Evolutionary conservation across 1,140 invertebrate species (phyloP).

Genomic region (Rhysida immarginata): DNA sequence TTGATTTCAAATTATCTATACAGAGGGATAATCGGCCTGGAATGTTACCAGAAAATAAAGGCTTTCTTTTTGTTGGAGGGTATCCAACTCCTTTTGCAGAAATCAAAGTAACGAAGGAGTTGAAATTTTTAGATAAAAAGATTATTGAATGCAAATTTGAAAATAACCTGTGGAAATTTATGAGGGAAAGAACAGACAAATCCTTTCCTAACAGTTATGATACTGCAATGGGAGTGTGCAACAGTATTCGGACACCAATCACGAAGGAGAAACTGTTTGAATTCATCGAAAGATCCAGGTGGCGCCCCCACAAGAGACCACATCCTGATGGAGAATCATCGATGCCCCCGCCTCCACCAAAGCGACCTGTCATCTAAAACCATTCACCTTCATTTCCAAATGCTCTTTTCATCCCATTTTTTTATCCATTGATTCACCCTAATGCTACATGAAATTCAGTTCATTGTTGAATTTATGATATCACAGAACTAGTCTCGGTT

Average conservation of each 20-base stretch:
- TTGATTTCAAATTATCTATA: constrained; percentile 87
- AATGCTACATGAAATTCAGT: too few species aligned
- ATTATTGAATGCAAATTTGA: too few species aligned
- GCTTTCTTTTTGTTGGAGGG: constrained; percentile 63
- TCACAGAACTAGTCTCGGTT: too few species aligned
- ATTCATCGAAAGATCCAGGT: constrained; percentile 46
- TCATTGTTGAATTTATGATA: too few species aligned
- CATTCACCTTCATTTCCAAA: too few species aligned
- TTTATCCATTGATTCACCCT: too few species aligned
- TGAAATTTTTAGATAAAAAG: too few species aligned
- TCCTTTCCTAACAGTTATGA: constrained; percentile 79
- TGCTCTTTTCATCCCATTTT: too few species aligned
- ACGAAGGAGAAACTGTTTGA: constrained; percentile 60
- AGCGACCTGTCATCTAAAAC: too few species aligned
- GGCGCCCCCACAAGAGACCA: constrained; percentile 14
- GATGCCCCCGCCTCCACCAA: neutral
- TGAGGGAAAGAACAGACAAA: constrained; percentile 93
- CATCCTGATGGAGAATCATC: neutral
- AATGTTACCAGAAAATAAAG: constrained; percentile 53
- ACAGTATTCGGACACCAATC: constrained; percentile 53
- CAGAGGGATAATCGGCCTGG: constrained; percentile 46
- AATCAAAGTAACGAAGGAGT: constrained; percentile 60
- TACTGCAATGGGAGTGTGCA: constrained; percentile 49
- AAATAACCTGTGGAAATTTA: too few species aligned
- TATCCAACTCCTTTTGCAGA: constrained; percentile 43